These are phyloP conservation scores for Anneissia japonica DNA, from an alignment of 35 echinoderm and acorn worm genomes.

Conservation along the genomic window DNA sequence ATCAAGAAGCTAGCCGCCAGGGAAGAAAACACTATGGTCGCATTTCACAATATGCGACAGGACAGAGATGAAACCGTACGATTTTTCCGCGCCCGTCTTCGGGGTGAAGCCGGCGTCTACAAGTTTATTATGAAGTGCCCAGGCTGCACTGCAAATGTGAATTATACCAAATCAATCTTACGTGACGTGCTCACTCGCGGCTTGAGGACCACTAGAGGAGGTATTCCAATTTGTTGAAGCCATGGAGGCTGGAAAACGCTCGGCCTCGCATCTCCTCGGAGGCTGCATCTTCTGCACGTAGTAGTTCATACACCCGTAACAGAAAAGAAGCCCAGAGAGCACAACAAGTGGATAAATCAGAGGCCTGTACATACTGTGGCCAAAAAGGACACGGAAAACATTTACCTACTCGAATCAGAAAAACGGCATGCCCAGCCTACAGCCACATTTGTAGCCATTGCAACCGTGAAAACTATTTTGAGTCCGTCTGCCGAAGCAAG, in stretches of 20 bases:
- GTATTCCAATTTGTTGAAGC: constrained; percentile 38
- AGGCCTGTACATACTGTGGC: background rate
- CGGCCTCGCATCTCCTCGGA: background rate
- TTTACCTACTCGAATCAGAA: background rate
- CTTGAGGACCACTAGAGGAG: no score
- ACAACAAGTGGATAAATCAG: background rate
- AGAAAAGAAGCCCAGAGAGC: background rate
- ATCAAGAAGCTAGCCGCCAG: background rate
- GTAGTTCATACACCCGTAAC: background rate
- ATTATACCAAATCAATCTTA: constrained; percentile 20
- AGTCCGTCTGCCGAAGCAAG: background rate
- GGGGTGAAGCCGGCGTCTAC: constrained; percentile 17
- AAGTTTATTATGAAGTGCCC: constrained; percentile 12
- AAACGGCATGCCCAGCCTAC: background rate
- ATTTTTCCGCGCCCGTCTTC: constrained; percentile 23
- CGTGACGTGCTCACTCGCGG: constrained; percentile 21
- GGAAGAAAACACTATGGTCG: constrained; percentile 19
- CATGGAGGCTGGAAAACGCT: constrained; percentile 37
- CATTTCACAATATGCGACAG: constrained; percentile 34
- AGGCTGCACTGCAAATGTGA: background rate
- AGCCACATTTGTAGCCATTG: constrained; percentile 7
- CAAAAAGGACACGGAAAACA: background rate
- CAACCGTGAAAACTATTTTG: background rate
- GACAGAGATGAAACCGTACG: constrained; percentile 22
- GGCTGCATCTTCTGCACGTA: background rate